Evolutionary conservation across 1,140 invertebrate species (phyloP), one percentile per base, ranked within the genome.

Genomic region (Pachyrhynchus sulphureomaculatus): DNA sequence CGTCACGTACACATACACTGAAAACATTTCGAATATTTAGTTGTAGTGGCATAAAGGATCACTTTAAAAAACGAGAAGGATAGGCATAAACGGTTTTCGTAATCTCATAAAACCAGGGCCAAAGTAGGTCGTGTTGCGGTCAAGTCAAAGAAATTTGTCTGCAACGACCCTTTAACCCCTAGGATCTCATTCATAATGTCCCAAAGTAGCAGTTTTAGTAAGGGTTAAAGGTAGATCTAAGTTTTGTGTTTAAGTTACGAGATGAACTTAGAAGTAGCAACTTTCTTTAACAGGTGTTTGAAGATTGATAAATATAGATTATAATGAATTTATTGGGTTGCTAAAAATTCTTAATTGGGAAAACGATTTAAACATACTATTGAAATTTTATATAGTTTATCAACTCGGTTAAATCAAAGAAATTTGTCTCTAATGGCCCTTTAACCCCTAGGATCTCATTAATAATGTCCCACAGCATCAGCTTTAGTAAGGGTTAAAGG

Each of bases 101-200:
- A 29, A 6, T 6, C 8, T 29, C 26, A 6, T 9, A 2, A 6
- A 29, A 29, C 26, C 12, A 29, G 26, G 26, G 26, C 12, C 26
- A 29, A 29, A 29, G 26, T 29, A 2, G 26, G 1, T 10, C 26
- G 26, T 29, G 26, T 29, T 29, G 26, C 12, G 26, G 26, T 10
- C 26, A 29, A 29, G 6, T 56, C 39, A 45, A 56, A 45, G 41
- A 56, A 56, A 45, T 56, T 56, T 56, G 53, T 56, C 53, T 56
- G 53, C 15, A 56, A 26, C 26, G 53, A 29, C 37, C 39, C 21
- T 34, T 45, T 56, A 56, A 56, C 53, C 42, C 44, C 39, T 41
- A 20, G 15, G 44, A 56, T 56, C 42, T 29, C 53, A 56, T 56
- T 56, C 42, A 45, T 29, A 56, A 45, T 29, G 44, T 56, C 39